Base-by-base conservation (phyloP, 1,140 invertebrate genomes). In the Lucilia sericata region DNA sequence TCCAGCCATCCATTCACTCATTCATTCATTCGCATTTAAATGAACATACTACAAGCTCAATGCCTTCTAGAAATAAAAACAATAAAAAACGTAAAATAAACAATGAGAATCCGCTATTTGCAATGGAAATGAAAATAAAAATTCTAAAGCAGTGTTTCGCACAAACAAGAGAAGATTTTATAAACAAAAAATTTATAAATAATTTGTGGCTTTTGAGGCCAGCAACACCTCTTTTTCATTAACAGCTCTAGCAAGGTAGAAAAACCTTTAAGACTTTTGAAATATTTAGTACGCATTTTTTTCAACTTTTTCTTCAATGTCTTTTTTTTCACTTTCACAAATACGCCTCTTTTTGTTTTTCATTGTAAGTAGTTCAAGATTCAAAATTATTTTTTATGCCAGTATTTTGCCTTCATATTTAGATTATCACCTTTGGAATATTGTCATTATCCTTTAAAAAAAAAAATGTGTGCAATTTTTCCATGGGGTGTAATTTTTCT, bases 41-140 rank as follows among this genome's bases (percentile, higher is more conserved):
- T 60, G 17, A 60, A 60, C n/a, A 70, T 55, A 70, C 65, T 21
- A 70, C 65, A 25, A 70, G n/a, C 5, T 19, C 25, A 25, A 10
- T 70, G 3, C 65, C 65, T 17, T 55, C 51, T 17, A 55, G 4
- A 10, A 70, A 25, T 8, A 12, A 70, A 12, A 70, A 7, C 65
- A 12, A 70, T 21, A 70, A 55, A 55, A 55, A 55, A 55, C 0
- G 42, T 42, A 42, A 42, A 42, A 42, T 10, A 42, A 42, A 70
- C 10, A 70, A 70, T 70, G n/a, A 12, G 65, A 5, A n/a, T n/a
- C 7, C 21, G 65, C 19, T 21, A 9, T 70, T 70, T 70, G 60
- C n/a, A 70, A 70, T 70, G 65, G n/a, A 70, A 70, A 70, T 19
- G 65, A 70, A 70, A 70, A 21, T 70, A 7, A 70, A 21, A 70